Evolutionary conservation across 1,140 invertebrate species (phyloP).

Genomic region (Meloidogyne hapla): DNA sequence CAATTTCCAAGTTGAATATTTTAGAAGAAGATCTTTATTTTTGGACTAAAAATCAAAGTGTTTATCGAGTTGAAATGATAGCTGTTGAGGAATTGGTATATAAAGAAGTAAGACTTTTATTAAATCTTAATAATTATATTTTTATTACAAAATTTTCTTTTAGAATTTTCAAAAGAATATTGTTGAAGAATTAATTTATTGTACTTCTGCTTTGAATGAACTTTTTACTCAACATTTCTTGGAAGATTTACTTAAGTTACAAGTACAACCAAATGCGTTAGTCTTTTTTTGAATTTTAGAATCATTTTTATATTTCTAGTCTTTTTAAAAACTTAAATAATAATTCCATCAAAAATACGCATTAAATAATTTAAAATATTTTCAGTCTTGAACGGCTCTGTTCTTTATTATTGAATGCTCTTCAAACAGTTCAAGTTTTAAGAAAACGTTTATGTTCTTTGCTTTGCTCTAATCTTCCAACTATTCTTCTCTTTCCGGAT

Average conservation of each 20-base stretch:
- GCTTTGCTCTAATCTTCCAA: neutral
- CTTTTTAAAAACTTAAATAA: too few relatives aligned
- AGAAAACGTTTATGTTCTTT: neutral
- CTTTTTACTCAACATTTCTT: neutral
- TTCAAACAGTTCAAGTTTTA: neutral
- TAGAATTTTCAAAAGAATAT: slow-evolving; percentile 3
- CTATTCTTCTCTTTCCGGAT: slow-evolving; percentile 9
- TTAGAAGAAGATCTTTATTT: neutral
- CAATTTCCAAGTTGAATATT: neutral
- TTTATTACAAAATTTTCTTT: neutral
- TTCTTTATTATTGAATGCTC: neutral
- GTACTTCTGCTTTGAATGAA: neutral
- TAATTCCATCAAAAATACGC: too few relatives aligned
- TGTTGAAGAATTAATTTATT: neutral
- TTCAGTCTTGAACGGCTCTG: neutral
- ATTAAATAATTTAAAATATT: neutral
- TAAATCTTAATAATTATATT: neutral
- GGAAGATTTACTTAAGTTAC: neutral
- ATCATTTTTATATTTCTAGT: too few relatives aligned
- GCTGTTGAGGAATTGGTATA: neutral
- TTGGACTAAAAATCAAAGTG: neutral
- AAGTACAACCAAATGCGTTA: neutral
- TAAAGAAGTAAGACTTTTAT: neutral
- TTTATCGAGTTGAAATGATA: neutral
- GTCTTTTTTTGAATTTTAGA: neutral